A percentile compares a stretch with the other conserved stretches of the same genome.
Evolutionary conservation across 2,888 invertebrate genomes (phyloP).

Genomic region (Ptilodon capucinus): DNA sequence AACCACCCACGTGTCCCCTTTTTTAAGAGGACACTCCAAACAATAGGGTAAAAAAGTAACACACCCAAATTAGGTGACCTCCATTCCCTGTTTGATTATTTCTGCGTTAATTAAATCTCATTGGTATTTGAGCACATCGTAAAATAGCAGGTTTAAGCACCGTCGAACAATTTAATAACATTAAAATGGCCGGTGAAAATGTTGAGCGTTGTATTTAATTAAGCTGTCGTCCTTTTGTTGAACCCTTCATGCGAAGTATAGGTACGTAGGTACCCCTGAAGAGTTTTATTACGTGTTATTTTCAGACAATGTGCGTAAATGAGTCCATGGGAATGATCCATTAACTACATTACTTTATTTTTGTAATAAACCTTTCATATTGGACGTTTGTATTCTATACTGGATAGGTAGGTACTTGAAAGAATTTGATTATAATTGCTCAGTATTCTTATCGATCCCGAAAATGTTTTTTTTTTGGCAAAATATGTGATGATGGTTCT

Average conservation of each 20-base stretch:
- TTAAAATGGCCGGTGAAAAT: slow-evolving; percentile 71
- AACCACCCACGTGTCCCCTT: too few relatives aligned
- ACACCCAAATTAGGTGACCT: neutral
- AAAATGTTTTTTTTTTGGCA: too few relatives aligned
- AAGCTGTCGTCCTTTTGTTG: slow-evolving; percentile 65
- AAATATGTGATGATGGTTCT: too few relatives aligned
- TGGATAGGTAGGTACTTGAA: too few relatives aligned
- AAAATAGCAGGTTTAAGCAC: slow-evolving; percentile 65
- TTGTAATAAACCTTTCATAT: too few relatives aligned
- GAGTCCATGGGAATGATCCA: too few relatives aligned
- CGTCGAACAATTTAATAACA: slow-evolving; percentile 79
- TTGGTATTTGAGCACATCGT: slow-evolving; percentile 60
- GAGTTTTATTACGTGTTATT: slow-evolving; percentile 69
- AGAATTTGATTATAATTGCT: too few relatives aligned
- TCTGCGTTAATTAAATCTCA: slow-evolving; percentile 66
- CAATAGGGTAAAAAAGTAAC: neutral
- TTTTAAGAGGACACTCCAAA: too few relatives aligned
- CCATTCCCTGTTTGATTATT: slow-evolving; percentile 35
- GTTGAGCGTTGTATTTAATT: slow-evolving; percentile 74
- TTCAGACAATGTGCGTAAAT: too few relatives aligned
- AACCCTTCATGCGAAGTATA: slow-evolving; percentile 49
- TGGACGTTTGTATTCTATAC: too few relatives aligned
- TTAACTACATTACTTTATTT: too few relatives aligned
- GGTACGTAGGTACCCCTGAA: slow-evolving; percentile 43
- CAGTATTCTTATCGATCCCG: too few relatives aligned